Percentiles rank a stretch among this genome's conserved stretches.
Conservation (phyloP, 2,797 vertebrate genomes). For the Molossus alvarezi region DNA sequence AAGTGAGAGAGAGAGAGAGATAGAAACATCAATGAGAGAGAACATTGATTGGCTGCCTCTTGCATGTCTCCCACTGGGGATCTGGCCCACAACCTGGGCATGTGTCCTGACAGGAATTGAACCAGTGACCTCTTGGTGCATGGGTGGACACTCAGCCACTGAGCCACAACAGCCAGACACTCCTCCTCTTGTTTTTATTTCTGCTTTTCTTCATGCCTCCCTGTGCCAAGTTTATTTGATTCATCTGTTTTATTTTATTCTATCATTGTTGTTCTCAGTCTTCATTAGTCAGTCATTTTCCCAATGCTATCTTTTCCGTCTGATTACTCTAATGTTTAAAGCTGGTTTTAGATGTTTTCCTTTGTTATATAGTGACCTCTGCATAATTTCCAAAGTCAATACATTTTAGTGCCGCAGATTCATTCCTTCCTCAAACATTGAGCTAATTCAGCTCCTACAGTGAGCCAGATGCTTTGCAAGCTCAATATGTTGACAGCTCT, state of each 20-base stretch:
- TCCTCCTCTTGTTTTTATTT: background rate
- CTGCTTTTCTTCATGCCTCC: background rate
- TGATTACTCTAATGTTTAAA: slow-evolving; percentile 11
- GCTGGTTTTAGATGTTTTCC: background rate
- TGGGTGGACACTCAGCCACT: too few species aligned
- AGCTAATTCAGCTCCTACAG: background rate
- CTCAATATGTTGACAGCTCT: background rate
- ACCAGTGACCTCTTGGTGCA: too few species aligned
- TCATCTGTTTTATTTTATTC: slow-evolving; percentile 32
- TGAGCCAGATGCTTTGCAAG: background rate
- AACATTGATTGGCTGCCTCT: too few species aligned
- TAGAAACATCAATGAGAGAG: too few species aligned
- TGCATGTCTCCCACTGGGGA: too few species aligned
- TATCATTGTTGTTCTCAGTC: background rate
- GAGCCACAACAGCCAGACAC: too few species aligned
- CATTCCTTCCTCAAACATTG: background rate
- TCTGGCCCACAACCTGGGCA: too few species aligned
- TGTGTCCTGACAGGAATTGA: too few species aligned
- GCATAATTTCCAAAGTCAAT: slow-evolving; percentile 61
- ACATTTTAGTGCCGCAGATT: background rate
- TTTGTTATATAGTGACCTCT: slow-evolving; percentile 40
- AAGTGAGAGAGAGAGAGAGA: too few species aligned
- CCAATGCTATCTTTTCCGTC: background rate
- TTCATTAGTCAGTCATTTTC: background rate
- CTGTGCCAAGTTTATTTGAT: slow-evolving; percentile 15